phyloP scores from a whole-genome alignment of 1,140 invertebrate genomes.

The Ceratoteleas bidentatus region DNA sequence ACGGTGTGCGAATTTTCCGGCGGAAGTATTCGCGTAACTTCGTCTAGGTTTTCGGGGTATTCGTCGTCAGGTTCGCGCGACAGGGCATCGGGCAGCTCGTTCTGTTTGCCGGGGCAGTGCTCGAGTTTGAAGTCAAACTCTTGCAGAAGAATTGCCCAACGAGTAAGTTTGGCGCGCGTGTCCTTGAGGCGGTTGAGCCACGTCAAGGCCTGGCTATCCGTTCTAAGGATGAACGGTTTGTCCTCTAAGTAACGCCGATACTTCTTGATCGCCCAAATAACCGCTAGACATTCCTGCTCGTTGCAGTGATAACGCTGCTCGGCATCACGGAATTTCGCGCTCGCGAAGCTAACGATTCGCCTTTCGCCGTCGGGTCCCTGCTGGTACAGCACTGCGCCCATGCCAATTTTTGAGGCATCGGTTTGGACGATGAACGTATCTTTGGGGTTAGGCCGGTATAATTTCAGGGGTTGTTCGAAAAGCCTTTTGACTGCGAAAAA shows the following conservation, averaged over 20 bases:
- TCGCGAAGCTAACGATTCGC: background rate
- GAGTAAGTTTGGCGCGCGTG: slow-evolving; percentile 2
- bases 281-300: too few species aligned
- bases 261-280: too few species aligned
- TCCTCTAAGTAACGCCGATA: too few species aligned
- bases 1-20: background rate
- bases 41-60: background rate
- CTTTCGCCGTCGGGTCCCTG: background rate
- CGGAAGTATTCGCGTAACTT: background rate
- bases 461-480: slow-evolving; percentile 8
- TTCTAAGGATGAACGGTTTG: too few species aligned
- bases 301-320: slow-evolving; percentile 19
- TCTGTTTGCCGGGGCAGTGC: slow-evolving; percentile 32
- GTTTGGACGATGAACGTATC: too few species aligned
- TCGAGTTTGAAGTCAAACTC: slow-evolving; percentile 55
- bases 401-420: background rate
- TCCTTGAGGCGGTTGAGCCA: too few species aligned
- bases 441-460: too few species aligned
- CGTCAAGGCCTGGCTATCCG: too few species aligned
- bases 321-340: background rate
- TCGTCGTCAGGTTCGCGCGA: slow-evolving; percentile 8
- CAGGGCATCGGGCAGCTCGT: slow-evolving; percentile 65
- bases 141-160: slow-evolving; percentile 63
- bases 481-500: slow-evolving; percentile 2
- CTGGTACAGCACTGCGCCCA: slow-evolving; percentile 22